Base-by-base conservation (phyloP, 2,113 vertebrate species). In the Thamnaconus septentrionalis region DNA sequence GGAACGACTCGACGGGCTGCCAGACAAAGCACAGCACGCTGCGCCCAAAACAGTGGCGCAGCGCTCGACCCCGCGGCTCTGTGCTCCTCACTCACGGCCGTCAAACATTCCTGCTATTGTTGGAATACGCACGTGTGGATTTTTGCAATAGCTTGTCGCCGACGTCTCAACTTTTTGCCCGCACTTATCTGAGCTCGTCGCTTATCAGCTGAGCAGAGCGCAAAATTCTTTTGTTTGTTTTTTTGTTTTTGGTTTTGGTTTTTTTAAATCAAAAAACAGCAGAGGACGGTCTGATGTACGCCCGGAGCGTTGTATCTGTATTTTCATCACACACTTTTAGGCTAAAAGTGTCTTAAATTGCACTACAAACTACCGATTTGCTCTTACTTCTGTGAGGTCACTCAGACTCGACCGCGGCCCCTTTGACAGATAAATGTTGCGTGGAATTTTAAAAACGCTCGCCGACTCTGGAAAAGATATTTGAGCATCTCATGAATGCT, bases 31-130 rank as follows among this genome's bases (percentile, higher is more conserved):
- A 45, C 44, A 2, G 44, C 5, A 45, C 7, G 44, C 44, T 7
- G 44, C 49, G 18, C 18, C 18, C 18, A 31, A 31, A 31, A 31
- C 18, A 31, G 18, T 31, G 18, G 56, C 67, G 57, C 5, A 3
- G 54, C 46, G 60, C 41, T 41, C 5, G 7, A 64, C 53, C 10
- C 6, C 39, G 54, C 71, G 80, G 79, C 78, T 79, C 77, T 67
- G 66, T 51, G 57, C 51, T 55, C 76, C 58, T 64, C 42, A 54
- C n/a, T 58, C 12, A 39, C 53, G 64, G 57, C 71, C 82, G 83
- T 84, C 67, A 79, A 64, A 72, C 82, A 81, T 80, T 82, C 69
- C 70, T 75, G 59, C 56, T 64, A 69, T 82, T 80, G 63, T 63
- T 42, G 57, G 61, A 69, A 69, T 68, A 57, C 18, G 39, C 53